These are phyloP conservation scores for Tinamus major DNA, from an alignment of 2,797 vertebrate genomes.

Conservation along the genomic window DNA sequence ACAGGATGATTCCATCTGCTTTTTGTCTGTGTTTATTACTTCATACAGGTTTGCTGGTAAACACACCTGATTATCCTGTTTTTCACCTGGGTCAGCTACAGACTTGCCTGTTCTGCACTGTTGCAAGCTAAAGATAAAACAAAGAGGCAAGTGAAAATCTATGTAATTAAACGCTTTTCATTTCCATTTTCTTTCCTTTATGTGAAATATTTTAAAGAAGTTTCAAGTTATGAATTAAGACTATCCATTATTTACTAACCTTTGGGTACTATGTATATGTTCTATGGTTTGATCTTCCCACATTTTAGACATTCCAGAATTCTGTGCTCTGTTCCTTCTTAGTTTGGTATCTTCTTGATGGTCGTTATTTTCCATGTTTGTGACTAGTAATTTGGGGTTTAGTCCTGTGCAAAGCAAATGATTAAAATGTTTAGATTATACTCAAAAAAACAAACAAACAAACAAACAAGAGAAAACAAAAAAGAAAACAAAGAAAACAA, in stretches of 20 bases:
- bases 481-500: neutral
- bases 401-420: constrained; percentile 49
- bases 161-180: neutral
- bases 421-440: constrained; percentile 49
- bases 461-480: no score
- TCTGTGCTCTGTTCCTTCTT: constrained; percentile 67
- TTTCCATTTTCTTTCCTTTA: neutral
- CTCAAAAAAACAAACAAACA: neutral
- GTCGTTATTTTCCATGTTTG: neutral
- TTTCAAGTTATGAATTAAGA: neutral
- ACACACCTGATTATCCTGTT: constrained; percentile 69
- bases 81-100: constrained; percentile 29
- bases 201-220: neutral
- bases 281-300: constrained; percentile 75
- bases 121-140: constrained; percentile 61
- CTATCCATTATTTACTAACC: constrained; percentile 75
- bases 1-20: no score
- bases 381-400: neutral
- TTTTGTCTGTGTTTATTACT: neutral
- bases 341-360: constrained; percentile 38
- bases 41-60: constrained; percentile 16
- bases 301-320: constrained; percentile 76
- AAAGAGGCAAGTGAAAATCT: constrained; percentile 50
- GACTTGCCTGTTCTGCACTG: constrained; percentile 25
- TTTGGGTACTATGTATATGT: constrained; percentile 58